A percentile compares a stretch with the other conserved stretches of the same genome.
phyloP scores from a whole-genome alignment of 2,797 vertebrate genomes.

The Sebastiscus tertius region DNA sequence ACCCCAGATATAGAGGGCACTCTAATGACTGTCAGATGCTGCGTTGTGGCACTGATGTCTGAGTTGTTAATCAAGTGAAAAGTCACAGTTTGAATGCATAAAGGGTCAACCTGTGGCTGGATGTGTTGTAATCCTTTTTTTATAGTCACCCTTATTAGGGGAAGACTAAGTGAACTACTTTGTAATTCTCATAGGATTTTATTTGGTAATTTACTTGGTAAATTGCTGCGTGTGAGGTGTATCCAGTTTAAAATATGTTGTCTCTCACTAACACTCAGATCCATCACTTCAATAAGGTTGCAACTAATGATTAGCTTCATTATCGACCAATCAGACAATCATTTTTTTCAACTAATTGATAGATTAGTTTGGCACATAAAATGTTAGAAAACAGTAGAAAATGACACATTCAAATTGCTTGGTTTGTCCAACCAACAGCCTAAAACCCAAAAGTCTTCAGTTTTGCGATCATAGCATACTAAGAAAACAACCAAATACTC shows the following conservation, averaged over 20 bases:
- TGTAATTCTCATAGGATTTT: neutral
- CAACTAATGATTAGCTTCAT: neutral
- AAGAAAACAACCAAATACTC: neutral
- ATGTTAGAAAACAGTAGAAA: neutral
- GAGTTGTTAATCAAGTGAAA: constrained; percentile 40
- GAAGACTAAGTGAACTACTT: neutral
- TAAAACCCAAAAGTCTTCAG: neutral
- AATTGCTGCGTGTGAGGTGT: neutral
- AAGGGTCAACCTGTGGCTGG: neutral
- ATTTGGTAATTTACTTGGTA: no score
- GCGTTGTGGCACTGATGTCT: constrained; percentile 2
- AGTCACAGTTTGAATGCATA: constrained; percentile 5
- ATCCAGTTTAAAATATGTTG: neutral
- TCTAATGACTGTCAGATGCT: constrained; percentile 68
- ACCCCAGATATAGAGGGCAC: constrained; percentile 51
- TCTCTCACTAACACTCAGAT: neutral
- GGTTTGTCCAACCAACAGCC: neutral
- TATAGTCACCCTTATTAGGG: neutral
- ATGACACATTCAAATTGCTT: no score
- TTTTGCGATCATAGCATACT: neutral
- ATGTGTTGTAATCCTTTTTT: constrained; percentile 1
- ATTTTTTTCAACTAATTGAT: neutral
- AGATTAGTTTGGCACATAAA: neutral
- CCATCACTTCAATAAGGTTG: neutral
- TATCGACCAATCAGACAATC: neutral